Percentiles rank a stretch among this genome's conserved stretches.
phyloP scores from a whole-genome alignment of 2,797 vertebrate genomes.

The Mormyrops attenuatus region DNA sequence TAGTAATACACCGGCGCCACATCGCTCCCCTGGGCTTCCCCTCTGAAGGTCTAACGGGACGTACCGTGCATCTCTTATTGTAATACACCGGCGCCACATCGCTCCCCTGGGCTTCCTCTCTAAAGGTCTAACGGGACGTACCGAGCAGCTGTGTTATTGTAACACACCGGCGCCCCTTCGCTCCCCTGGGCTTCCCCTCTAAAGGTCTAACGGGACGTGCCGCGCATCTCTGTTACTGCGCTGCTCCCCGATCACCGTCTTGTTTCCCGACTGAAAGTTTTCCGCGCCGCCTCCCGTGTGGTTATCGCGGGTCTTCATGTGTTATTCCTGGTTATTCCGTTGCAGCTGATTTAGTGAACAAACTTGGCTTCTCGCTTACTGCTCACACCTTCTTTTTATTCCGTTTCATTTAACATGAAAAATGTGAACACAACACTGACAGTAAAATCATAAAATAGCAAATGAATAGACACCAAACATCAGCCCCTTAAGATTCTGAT shows the following conservation, averaged over 20 bases:
- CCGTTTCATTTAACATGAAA: background rate
- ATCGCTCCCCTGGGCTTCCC: too few species aligned
- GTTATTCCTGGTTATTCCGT: background rate
- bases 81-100: background rate
- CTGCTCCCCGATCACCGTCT: background rate
- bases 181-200: background rate
- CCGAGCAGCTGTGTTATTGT: background rate
- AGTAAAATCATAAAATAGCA: background rate
- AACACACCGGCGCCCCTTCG: background rate
- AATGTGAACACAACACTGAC: background rate
- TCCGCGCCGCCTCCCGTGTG: background rate
- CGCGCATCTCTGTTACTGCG: background rate
- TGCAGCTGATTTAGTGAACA: background rate
- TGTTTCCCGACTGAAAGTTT: background rate
- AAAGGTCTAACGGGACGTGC: background rate
- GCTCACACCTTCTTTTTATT: background rate
- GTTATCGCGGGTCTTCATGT: background rate
- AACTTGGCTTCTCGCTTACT: background rate
- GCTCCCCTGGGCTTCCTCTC: background rate
- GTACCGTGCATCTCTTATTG: background rate
- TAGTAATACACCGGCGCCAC: too few species aligned
- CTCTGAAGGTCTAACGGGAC: too few species aligned
- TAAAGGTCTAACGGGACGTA: background rate
- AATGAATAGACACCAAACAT: background rate
- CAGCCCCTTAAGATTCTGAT: background rate